These are phyloP conservation scores for Nothocercus julius DNA, from an alignment of 2,113 vertebrate species.

Conservation along the genomic window DNA sequence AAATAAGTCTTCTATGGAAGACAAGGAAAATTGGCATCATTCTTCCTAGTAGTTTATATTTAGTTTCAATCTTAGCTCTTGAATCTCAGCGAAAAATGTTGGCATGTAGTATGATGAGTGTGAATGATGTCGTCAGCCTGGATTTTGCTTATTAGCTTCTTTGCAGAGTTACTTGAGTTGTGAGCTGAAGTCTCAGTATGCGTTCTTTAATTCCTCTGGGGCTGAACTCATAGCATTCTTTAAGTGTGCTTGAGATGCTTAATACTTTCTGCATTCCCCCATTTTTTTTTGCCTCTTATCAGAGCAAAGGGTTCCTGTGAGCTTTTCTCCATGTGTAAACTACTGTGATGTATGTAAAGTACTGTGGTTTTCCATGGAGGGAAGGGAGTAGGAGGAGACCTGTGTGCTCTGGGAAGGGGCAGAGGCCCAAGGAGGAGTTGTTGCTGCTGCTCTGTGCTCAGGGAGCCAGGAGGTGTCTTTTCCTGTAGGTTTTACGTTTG, in stretches of 20 bases:
- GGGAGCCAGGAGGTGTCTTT: neutral
- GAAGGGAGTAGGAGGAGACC: neutral
- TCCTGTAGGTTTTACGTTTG: neutral
- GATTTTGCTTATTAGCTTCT: conserved; percentile 36
- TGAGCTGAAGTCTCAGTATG: neutral
- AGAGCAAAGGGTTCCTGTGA: neutral
- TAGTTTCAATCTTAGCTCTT: conserved; percentile 11
- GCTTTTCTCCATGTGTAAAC: neutral
- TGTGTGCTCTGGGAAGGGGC: neutral
- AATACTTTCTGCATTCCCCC: neutral
- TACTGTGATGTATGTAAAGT: no score
- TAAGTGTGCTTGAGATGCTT: neutral
- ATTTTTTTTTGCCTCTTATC: neutral
- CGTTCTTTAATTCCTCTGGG: neutral
- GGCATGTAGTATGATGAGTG: conserved; percentile 34
- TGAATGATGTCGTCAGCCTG: conserved; percentile 47
- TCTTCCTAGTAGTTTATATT: conserved; percentile 20
- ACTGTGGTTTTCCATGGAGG: rapidly evolving
- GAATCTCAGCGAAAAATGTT: neutral
- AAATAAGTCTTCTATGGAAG: neutral
- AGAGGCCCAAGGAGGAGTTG: neutral
- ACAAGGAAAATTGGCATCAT: neutral
- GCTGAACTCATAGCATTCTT: neutral
- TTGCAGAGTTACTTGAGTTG: neutral
- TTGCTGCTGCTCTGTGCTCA: rapidly evolving